Percentiles rank a stretch among this genome's conserved stretches.
Evolutionary conservation across 2,797 vertebrate genomes (phyloP).

Genomic region (Taeniopygia guttata): DNA sequence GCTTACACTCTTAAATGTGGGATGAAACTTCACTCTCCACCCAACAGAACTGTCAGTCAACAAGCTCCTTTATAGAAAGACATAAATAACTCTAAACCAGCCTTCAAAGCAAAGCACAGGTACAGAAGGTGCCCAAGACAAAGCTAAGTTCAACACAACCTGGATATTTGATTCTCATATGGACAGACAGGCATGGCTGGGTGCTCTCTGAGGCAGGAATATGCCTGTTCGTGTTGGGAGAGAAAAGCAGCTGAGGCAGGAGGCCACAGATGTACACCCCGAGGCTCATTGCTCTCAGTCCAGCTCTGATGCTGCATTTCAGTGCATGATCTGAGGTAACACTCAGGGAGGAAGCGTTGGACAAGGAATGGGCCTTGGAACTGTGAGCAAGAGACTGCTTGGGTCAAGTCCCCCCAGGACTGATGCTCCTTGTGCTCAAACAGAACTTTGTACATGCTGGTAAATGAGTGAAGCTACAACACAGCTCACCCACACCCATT

Average conservation of each 20-base stretch:
- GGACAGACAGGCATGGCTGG: background rate
- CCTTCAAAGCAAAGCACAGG: background rate
- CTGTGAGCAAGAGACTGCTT: rapidly evolving
- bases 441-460: background rate
- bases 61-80: background rate
- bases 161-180: background rate
- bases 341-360: rapidly evolving
- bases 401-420: rapidly evolving
- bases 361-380: background rate
- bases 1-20: background rate
- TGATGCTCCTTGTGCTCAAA: background rate
- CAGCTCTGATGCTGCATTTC: background rate
- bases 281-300: background rate
- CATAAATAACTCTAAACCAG: background rate
- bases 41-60: background rate
- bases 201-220: background rate
- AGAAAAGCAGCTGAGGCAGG: background rate
- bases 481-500: background rate
- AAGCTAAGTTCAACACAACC: background rate
- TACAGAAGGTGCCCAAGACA: background rate
- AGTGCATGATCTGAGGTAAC: background rate
- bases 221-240: background rate
- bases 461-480: background rate
- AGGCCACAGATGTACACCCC: background rate
- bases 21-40: background rate